Evolutionary conservation across 2,888 invertebrate genomes (phyloP), one percentile per base, ranked within the genome.

Genomic region (Heteromyza rotundicornis): DNA sequence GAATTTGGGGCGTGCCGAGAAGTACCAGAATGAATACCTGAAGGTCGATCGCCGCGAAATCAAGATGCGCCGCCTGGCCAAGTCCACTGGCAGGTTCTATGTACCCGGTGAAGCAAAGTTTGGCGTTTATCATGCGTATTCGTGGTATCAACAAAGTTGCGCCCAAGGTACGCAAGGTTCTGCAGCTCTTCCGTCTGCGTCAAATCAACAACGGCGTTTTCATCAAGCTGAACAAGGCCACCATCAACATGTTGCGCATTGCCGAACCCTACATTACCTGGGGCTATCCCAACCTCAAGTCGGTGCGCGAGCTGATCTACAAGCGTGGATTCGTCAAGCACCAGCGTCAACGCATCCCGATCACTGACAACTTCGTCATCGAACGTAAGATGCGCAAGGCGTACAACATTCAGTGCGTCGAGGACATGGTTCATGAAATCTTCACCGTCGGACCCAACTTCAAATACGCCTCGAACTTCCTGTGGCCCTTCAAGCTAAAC

Each of bases 201-300:
- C 99, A 99, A 85, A 99, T 99, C 86, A 99, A 99, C 90, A 99
- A 99, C 84, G 99, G 97, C 62, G 93, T 98, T 51, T 99, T 99
- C 83, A 89, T 99, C 56, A 94, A 94, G 78, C 85, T 99, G 74
- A 99, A 99, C 88, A 98, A 98, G 84, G 98, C 99, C 2, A 98
- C 99, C 16, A 88, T 98, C 70, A 96, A 97, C 86, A 99, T 99
- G 98, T 86, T 99, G 77, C 92, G 98, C 81, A 97, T 99, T 73
- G 94, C 96, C 63, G 98, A 99, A 84, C 99, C 99, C 14, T 97
- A 97, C 87, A 80, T 81, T 57, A 94, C 98, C 16, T 99, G 98
- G 97, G 99, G 99, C 66, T 96, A 96, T 82, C 99, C 99, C 65
- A 98, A 97, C 84, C 85, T 98, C 80, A 99, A 98, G 87, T 95